These are phyloP conservation scores for Geodia barretti DNA, from an alignment of 37 sponge, comb jelly and placozoan genomes.

Conservation along the genomic window DNA sequence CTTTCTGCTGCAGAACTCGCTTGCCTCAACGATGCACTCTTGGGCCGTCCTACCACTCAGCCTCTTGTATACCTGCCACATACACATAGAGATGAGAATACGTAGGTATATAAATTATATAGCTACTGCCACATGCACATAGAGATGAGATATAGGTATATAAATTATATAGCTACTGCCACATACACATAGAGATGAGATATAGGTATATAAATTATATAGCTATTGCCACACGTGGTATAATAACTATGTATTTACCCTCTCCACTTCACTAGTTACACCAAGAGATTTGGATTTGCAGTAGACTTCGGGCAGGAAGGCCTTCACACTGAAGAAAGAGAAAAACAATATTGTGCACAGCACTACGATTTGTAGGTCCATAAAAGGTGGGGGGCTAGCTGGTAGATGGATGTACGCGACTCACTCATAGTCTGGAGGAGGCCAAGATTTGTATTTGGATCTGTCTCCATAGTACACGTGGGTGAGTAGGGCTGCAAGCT, in stretches of 20 bases:
- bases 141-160: too few species aligned
- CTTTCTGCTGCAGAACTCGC: constrained; percentile 33
- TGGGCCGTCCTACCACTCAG: constrained; percentile 9
- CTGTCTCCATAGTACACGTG: constrained; percentile 51
- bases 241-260: too few species aligned
- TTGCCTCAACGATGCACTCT: constrained; percentile 43
- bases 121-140: background rate
- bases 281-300: background rate
- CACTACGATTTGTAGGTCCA: too few species aligned
- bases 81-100: background rate
- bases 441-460: constrained; percentile 21
- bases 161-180: too few species aligned
- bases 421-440: constrained; percentile 58
- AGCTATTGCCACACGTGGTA: too few species aligned
- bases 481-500: constrained; percentile 60
- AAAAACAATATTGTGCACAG: too few species aligned
- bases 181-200: background rate
- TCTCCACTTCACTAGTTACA: constrained; percentile 19
- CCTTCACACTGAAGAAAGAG: constrained; percentile 39
- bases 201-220: too few species aligned
- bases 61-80: constrained; percentile 4
- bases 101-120: too few species aligned
- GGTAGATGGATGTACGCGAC: background rate
- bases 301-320: constrained; percentile 48
- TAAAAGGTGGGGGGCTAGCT: background rate